Conservation (phyloP, 2,888 invertebrate genomes). For the Seira musarum region DNA sequence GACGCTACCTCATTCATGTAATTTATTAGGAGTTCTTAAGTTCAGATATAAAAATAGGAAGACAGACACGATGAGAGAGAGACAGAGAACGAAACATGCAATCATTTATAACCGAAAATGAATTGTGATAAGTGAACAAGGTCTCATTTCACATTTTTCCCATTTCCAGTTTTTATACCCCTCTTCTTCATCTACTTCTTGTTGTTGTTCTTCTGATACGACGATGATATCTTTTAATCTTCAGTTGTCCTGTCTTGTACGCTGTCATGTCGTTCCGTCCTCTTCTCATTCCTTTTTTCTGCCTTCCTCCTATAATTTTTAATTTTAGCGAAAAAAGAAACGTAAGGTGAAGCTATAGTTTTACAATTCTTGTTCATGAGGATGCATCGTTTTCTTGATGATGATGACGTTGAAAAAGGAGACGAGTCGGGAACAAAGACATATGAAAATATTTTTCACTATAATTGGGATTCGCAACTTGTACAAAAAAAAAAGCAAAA, state of each 20-base stretch:
- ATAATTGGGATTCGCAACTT: conserved; percentile 45
- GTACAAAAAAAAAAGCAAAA: too few species aligned
- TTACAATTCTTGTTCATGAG: too few species aligned
- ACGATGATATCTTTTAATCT: conserved; percentile 52
- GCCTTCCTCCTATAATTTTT: too few species aligned
- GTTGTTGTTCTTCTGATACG: conserved; percentile 16
- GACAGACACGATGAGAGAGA: too few species aligned
- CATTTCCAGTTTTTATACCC: conserved; percentile 50
- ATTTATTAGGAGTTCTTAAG: too few species aligned
- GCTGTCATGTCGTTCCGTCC: conserved; percentile 52
- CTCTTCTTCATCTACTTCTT: conserved; percentile 17
- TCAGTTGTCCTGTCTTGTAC: conserved; percentile 50
- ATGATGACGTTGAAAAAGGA: conserved; percentile 33
- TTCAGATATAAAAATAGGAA: too few species aligned
- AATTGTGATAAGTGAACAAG: too few species aligned
- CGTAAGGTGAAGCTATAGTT: too few species aligned
- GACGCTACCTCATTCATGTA: conserved; percentile 5
- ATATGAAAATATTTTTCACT: conserved; percentile 38
- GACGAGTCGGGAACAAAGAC: not conserved
- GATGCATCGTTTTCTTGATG: not conserved
- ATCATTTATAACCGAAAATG: conserved; percentile 6
- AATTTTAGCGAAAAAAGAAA: too few species aligned
- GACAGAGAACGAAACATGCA: not conserved
- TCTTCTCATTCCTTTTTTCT: conserved; percentile 29
- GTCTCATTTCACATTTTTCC: conserved; percentile 33